A percentile compares a stretch with the other conserved stretches of the same genome.
Conservation (phyloP, 2,113 vertebrate species). For the Girardinichthys multiradiatus region DNA sequence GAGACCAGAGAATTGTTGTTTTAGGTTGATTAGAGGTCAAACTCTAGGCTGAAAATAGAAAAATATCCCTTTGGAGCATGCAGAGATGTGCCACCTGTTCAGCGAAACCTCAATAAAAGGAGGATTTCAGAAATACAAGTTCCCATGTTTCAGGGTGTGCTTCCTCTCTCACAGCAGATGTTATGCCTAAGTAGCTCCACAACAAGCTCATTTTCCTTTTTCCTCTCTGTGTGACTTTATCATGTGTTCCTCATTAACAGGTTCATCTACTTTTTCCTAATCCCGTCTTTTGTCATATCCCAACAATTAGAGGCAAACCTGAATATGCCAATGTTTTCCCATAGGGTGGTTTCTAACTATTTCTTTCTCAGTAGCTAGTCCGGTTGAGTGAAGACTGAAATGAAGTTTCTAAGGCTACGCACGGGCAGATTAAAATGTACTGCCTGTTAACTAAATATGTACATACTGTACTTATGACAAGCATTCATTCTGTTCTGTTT, state of each 20-base stretch:
- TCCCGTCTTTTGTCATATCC: not conserved
- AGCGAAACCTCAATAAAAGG: constrained; percentile 36
- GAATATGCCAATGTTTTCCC: not conserved
- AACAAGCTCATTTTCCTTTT: too few species aligned
- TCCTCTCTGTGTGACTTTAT: not conserved
- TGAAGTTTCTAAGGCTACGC: constrained; percentile 40
- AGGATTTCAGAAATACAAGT: constrained; percentile 26
- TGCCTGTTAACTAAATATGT: constrained; percentile 58
- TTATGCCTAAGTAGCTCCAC: not conserved
- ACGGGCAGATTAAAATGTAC: constrained; percentile 68
- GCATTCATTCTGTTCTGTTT: constrained; percentile 21
- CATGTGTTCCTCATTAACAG: not conserved
- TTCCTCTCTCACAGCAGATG: constrained; percentile 6
- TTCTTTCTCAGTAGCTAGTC: constrained; percentile 54
- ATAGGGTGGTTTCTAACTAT: not conserved
- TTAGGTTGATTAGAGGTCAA: constrained; percentile 54
- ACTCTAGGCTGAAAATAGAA: constrained; percentile 35
- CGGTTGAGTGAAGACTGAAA: constrained; percentile 56
- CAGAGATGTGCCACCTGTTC: constrained; percentile 36
- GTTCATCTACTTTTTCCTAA: not conserved
- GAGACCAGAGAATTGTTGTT: constrained; percentile 45
- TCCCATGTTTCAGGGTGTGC: constrained; percentile 54
- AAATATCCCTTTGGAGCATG: constrained; percentile 41
- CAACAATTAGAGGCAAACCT: not conserved
- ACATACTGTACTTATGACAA: constrained; percentile 36